phyloP scores from a whole-genome alignment of 2,888 invertebrate species.

The Gnatocerus cornutus region DNA sequence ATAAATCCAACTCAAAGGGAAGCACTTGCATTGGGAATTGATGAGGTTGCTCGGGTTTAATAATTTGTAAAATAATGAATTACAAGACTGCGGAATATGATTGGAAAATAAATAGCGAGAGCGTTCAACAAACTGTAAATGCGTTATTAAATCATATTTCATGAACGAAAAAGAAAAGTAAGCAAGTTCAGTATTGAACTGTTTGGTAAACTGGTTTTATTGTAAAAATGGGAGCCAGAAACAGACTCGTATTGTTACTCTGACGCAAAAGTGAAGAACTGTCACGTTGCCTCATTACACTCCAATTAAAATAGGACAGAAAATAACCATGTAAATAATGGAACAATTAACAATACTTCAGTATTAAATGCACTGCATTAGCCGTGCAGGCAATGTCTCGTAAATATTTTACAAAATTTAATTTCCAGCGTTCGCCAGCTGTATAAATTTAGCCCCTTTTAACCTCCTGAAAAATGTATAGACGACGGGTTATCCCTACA shows the following conservation, averaged over 20 bases:
- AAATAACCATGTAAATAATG: slow-evolving; percentile 12
- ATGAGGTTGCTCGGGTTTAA: slow-evolving; percentile 4
- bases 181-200: too few species aligned
- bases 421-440: slow-evolving; percentile 2
- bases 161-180: too few species aligned
- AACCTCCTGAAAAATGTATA: slow-evolving; percentile 8
- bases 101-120: not conserved
- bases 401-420: slow-evolving; percentile 26
- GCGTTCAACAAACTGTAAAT: too few species aligned
- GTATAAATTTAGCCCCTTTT: slow-evolving; percentile 15
- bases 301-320: not conserved
- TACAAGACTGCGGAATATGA: not conserved
- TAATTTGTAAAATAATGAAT: slow-evolving; percentile 18
- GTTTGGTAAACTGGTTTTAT: too few species aligned
- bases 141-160: too few species aligned
- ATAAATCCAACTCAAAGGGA: slow-evolving; percentile 9
- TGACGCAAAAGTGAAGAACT: not conserved
- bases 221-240: too few species aligned
- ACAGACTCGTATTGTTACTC: not conserved
- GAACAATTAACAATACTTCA: slow-evolving; percentile 12
- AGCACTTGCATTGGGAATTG: slow-evolving; percentile 12
- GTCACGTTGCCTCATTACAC: not conserved
- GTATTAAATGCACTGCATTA: slow-evolving; percentile 28
- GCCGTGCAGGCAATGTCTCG: slow-evolving; percentile 3
- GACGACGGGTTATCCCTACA: not conserved